phyloP scores from a whole-genome alignment of 2,113 vertebrate genomes.

The Myrmecophaga tridactyla region DNA sequence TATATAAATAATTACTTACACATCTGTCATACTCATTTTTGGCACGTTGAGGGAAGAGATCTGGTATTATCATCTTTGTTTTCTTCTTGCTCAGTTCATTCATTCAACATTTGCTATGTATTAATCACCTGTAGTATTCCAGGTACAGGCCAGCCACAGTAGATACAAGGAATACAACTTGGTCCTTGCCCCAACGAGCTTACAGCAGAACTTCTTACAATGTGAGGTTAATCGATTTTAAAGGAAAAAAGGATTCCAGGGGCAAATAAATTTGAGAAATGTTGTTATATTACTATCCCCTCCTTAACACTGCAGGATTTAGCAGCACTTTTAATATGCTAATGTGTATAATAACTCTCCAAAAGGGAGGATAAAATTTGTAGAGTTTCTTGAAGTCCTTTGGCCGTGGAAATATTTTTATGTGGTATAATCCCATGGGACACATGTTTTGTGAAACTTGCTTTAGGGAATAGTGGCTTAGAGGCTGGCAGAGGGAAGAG shows the following conservation, averaged over 20 bases:
- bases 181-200: background rate
- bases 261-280: slow-evolving; percentile 23
- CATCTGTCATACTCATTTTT: background rate
- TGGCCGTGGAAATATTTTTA: background rate
- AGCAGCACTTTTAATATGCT: background rate
- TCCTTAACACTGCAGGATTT: background rate
- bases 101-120: background rate
- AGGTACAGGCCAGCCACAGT: background rate
- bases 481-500: background rate
- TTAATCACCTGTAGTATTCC: background rate
- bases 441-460: background rate
- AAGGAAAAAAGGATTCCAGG: background rate
- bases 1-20: slow-evolving; percentile 19
- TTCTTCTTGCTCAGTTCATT: background rate
- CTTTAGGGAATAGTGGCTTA: background rate
- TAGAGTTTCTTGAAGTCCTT: background rate
- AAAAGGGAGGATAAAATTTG: background rate
- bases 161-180: background rate
- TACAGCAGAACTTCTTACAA: background rate
- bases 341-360: background rate
- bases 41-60: background rate
- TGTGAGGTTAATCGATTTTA: background rate
- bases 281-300: background rate
- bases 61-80: background rate
- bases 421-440: background rate